Evolutionary conservation across 1,140 invertebrate species (phyloP).

Genomic region (Plutomurus gul): DNA sequence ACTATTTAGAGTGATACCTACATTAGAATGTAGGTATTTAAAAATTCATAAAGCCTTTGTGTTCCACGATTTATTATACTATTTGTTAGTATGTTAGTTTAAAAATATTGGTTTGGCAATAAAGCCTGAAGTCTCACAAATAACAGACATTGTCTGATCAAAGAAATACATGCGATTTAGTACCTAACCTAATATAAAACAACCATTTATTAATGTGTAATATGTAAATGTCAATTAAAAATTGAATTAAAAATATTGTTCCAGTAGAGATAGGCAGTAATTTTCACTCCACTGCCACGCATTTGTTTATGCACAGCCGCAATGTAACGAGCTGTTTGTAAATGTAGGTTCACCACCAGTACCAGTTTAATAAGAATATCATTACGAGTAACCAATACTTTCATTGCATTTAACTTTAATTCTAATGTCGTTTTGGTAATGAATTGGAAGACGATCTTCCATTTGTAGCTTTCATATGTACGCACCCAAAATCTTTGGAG

Average conservation of each 20-base stretch:
- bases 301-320: background rate
- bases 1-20: background rate
- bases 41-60: conserved; percentile 21
- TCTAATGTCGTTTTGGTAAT: no score
- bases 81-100: conserved; percentile 1
- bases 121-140: conserved; percentile 4
- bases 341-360: background rate
- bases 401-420: no score
- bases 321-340: background rate
- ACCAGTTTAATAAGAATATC: no score
- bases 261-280: background rate
- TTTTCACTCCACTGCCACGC: background rate
- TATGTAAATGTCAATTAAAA: conserved; percentile 19
- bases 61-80: background rate
- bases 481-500: no score
- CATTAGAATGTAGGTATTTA: no score
- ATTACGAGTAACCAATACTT: no score
- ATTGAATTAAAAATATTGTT: conserved; percentile 27
- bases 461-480: no score
- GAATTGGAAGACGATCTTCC: no score
- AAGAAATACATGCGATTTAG: no score
- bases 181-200: background rate
- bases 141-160: background rate
- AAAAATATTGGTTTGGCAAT: conserved; percentile 9
- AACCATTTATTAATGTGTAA: background rate